These are phyloP conservation scores for Physocephala rufipes DNA, from an alignment of 2,888 invertebrate species.

Conservation along the genomic window DNA sequence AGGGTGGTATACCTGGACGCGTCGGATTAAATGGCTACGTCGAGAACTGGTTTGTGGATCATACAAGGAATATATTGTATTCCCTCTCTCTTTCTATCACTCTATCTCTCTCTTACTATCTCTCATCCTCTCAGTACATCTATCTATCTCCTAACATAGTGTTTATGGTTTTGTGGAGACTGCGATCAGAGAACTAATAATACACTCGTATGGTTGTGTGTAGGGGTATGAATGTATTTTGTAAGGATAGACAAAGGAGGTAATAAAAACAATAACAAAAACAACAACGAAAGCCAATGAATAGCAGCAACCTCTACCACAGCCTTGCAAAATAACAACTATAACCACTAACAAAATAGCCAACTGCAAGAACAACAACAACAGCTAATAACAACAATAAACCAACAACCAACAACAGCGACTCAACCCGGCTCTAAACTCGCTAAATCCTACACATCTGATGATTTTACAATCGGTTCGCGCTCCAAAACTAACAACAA, in stretches of 20 bases:
- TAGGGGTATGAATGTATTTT: too few relatives aligned
- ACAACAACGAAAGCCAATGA: neutral
- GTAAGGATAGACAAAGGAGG: too few relatives aligned
- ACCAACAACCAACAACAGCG: neutral
- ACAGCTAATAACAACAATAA: slow-evolving; percentile 5
- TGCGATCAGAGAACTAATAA: too few relatives aligned
- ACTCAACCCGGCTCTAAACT: too few relatives aligned
- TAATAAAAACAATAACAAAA: slow-evolving; percentile 26
- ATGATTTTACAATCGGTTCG: neutral
- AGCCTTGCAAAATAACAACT: slow-evolving; percentile 9
- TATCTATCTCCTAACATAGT: too few relatives aligned
- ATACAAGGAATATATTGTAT: slow-evolving; percentile 27
- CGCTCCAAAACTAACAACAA: neutral
- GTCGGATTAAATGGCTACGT: neutral
- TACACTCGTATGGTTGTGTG: too few relatives aligned
- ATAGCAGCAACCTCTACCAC: neutral
- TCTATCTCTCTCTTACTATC: neutral
- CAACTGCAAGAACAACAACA: neutral
- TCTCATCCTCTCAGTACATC: too few relatives aligned
- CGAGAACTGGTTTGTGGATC: slow-evolving; percentile 25
- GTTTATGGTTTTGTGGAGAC: too few relatives aligned
- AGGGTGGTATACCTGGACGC: neutral
- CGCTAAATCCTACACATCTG: slow-evolving; percentile 24
- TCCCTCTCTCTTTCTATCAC: neutral
- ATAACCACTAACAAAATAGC: neutral